Percentiles rank a stretch among this genome's conserved stretches.
Evolutionary conservation across 2,797 vertebrate species (phyloP).

Genomic region (Champsocephalus gunnari): DNA sequence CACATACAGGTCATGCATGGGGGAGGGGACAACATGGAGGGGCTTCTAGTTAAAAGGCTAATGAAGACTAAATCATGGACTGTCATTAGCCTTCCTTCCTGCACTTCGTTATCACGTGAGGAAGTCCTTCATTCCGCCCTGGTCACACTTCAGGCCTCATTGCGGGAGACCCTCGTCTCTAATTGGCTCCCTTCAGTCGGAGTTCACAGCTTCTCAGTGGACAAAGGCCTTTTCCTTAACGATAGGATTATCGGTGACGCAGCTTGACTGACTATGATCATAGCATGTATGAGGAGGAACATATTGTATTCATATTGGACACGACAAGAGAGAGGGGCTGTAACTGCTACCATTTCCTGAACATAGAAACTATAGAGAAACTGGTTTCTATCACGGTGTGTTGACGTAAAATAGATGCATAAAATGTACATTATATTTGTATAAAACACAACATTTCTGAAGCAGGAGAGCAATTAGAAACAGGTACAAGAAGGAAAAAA

Average conservation of each 20-base stretch:
- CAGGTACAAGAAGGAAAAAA: not conserved
- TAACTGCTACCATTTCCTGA: too few relatives aligned
- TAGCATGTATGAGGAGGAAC: not conserved
- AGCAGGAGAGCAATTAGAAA: not conserved
- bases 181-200: constrained; percentile 55
- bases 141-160: constrained; percentile 60
- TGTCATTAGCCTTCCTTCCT: constrained; percentile 44
- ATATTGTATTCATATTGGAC: not conserved
- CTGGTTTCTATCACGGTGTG: too few relatives aligned
- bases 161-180: constrained; percentile 51
- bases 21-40: not conserved
- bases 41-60: constrained; percentile 15
- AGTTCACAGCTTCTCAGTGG: constrained; percentile 64
- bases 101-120: constrained; percentile 29
- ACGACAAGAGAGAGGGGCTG: not conserved
- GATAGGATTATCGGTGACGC: not conserved
- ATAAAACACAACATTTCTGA: too few relatives aligned
- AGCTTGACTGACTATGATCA: not conserved
- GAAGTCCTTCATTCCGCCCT: constrained; percentile 58
- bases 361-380: too few relatives aligned
- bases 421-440: not conserved
- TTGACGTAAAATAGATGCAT: not conserved
- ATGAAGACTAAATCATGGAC: constrained; percentile 52
- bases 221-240: not conserved
- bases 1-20: not conserved